Conservation (phyloP, 2,888 invertebrate genomes). For the Geotrupes spiniger region DNA sequence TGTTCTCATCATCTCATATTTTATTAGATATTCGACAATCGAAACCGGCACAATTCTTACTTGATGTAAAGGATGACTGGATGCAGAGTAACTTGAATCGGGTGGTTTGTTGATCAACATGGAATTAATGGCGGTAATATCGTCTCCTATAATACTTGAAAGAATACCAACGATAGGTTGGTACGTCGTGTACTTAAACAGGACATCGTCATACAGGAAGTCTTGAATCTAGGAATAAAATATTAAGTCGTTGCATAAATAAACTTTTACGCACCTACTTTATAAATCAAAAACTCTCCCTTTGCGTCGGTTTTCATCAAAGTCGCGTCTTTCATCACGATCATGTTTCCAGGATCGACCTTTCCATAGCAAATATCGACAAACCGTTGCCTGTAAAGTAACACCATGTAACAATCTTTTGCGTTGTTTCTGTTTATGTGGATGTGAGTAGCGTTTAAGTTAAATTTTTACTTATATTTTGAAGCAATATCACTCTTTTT, state of each 20-base stretch:
- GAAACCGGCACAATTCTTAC: too few species aligned
- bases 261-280: slow-evolving; percentile 47
- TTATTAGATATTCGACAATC: too few species aligned
- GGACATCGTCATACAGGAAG: slow-evolving; percentile 66
- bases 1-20: background rate
- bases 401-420: too few species aligned
- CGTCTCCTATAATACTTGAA: slow-evolving; percentile 69
- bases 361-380: slow-evolving; percentile 66
- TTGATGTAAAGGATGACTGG: slow-evolving; percentile 68
- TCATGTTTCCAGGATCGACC: slow-evolving; percentile 56
- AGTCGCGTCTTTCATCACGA: slow-evolving; percentile 66
- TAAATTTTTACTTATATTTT: too few species aligned
- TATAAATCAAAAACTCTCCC: slow-evolving; percentile 68
- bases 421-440: too few species aligned
- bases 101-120: slow-evolving; percentile 92
- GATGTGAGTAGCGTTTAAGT: too few species aligned
- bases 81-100: slow-evolving; percentile 61
- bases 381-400: slow-evolving; percentile 63
- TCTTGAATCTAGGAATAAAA: slow-evolving; percentile 24
- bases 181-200: slow-evolving; percentile 66
- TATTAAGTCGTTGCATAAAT: background rate
- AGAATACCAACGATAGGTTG: slow-evolving; percentile 66
- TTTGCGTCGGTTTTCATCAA: slow-evolving; percentile 57
- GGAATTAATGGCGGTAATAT: slow-evolving; percentile 74
- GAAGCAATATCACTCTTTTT: too few species aligned